Evolutionary conservation across 2,888 invertebrate genomes (phyloP), one percentile per base, ranked within the genome.

Genomic region (Saturnia japonica): DNA sequence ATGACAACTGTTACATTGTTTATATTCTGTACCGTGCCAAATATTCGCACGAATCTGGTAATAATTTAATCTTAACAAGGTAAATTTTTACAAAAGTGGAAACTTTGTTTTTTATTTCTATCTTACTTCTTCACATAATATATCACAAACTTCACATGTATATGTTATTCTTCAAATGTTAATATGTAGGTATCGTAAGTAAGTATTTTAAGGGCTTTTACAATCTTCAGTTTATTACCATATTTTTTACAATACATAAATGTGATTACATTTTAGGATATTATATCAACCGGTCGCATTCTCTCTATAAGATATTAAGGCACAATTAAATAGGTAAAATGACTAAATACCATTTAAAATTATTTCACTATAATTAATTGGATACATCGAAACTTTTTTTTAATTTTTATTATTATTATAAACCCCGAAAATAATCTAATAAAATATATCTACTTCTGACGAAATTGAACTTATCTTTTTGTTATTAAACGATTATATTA

Each of bases 251-350:
- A 14, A 12, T 11, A 3, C 4, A 11, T n/a, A n/a, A 7, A 54
- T 54, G 3, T n/a, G 7, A 11, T 54, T 11, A 28, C 25, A 60
- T 14, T 16, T 11, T 28, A 28, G 12, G 12, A 14, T 67, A 54
- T 51, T 54, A 22, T 67, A 42, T 43, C 34, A 70, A 68, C 64
- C 74, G 64, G 69, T 40, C 60, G 43, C 62, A 67, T 57, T 73
- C 57, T 69, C 67, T 73, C 67, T 73, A 75, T 70, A 69, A 69
- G 19, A 79, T 78, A 81, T 79, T 84, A 83, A 84, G 84, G 84
- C 84, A 84, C 84, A 80, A 80, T 81, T 81, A 82, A 80, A 80
- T 82, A 78, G 73, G 77, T 79, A 77, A 79, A 77, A 78, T 84
- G 84, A 84, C 84, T 84, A 81, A 74, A 83, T 78, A 82, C 74